Conservation (phyloP, 2,113 vertebrate genomes). For the Tenebrosternarchus preto region DNA sequence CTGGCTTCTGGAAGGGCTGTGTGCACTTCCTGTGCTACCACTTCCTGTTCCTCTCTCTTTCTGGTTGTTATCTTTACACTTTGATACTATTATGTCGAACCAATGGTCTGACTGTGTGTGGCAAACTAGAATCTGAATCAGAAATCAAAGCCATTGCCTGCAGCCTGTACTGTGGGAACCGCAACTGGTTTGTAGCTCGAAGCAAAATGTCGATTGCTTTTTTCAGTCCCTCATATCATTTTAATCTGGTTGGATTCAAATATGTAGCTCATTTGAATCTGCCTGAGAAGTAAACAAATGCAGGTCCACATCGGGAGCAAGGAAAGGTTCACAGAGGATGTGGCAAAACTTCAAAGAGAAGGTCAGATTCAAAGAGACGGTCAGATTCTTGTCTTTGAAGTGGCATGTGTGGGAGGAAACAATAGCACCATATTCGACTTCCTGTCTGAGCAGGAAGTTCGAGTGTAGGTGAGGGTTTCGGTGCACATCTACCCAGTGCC, state of each 20-base stretch:
- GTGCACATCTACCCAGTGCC: conserved; percentile 7
- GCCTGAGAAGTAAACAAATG: too few relatives aligned
- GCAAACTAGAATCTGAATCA: not conserved
- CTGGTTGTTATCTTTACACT: conserved; percentile 11
- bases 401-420: conserved; percentile 28
- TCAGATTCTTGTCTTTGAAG: not conserved
- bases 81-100: conserved; percentile 6
- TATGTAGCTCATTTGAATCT: too few relatives aligned
- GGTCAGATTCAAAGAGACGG: conserved; percentile 20
- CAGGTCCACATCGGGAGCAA: too few relatives aligned
- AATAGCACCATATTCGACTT: conserved; percentile 17
- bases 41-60: conserved; percentile 29
- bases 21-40: not conserved
- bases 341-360: conserved; percentile 26
- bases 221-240: too few relatives aligned
- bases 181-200: too few relatives aligned
- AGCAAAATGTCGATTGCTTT: too few relatives aligned
- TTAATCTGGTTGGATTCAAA: not conserved
- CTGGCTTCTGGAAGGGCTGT: not conserved
- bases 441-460: conserved; percentile 3
- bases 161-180: too few relatives aligned
- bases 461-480: conserved; percentile 3
- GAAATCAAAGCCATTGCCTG: too few relatives aligned
- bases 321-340: conserved; percentile 5
- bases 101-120: not conserved